Evolutionary conservation across 2,888 invertebrate genomes (phyloP).

Genomic region (Eulithis testata): DNA sequence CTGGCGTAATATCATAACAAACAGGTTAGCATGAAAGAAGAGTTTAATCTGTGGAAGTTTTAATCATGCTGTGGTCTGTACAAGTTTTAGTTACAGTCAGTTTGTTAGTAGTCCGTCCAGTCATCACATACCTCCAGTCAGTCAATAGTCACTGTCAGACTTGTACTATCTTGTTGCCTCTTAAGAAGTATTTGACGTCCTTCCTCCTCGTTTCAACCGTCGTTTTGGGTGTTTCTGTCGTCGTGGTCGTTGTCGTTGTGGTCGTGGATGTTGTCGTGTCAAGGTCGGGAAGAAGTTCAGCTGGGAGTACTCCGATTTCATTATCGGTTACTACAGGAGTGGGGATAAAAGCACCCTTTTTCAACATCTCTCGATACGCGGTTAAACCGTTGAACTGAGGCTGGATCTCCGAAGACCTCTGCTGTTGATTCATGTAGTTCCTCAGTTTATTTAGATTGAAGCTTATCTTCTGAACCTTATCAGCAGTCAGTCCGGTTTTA

Average conservation of each 20-base stretch:
- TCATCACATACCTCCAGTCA: conserved; percentile 46
- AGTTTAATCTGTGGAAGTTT: conserved; percentile 27
- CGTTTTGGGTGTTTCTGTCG: conserved; percentile 55
- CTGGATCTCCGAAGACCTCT: conserved; percentile 69
- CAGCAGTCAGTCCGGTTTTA: conserved; percentile 62
- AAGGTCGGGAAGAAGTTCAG: conserved; percentile 63
- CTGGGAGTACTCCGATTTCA: conserved; percentile 75
- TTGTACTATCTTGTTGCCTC: conserved; percentile 80
- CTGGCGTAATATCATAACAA: conserved; percentile 28
- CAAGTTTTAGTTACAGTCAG: conserved; percentile 39
- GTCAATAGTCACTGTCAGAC: conserved; percentile 69
- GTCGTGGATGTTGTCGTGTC: conserved; percentile 51
- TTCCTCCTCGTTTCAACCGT: conserved; percentile 66
- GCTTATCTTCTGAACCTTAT: conserved; percentile 75
- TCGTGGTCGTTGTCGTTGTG: conserved; percentile 52
- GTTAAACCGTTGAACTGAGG: conserved; percentile 61
- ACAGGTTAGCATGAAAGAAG: conserved; percentile 13
- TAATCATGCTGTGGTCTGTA: conserved; percentile 39
- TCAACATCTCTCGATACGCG: conserved; percentile 61
- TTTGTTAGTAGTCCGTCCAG: conserved; percentile 32
- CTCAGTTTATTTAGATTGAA: conserved; percentile 69
- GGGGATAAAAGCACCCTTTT: conserved; percentile 64
- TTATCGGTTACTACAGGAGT: conserved; percentile 74
- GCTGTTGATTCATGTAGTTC: conserved; percentile 60
- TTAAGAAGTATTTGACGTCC: conserved; percentile 75